A percentile compares a stretch with the other conserved stretches of the same genome.
These are phyloP conservation scores for Gerosis bhagava DNA, from an alignment of 2,888 invertebrate species.

Conservation along the genomic window DNA sequence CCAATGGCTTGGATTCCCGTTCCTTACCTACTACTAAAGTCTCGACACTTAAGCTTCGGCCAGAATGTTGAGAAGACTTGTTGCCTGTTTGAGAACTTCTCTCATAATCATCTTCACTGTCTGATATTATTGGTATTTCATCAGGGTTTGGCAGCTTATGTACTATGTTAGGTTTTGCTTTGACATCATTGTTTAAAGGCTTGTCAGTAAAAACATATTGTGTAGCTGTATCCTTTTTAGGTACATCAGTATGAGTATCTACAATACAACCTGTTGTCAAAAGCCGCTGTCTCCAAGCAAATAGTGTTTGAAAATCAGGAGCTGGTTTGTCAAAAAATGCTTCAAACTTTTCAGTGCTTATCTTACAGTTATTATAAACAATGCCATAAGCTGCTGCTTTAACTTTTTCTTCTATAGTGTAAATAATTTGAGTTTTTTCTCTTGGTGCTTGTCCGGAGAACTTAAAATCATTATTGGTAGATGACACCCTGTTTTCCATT, in stretches of 20 bases:
- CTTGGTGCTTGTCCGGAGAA: conserved; percentile 57
- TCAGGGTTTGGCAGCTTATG: conserved; percentile 62
- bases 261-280: conserved; percentile 66
- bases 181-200: conserved; percentile 18
- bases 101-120: conserved; percentile 53
- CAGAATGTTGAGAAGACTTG: conserved; percentile 31
- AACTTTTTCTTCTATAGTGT: conserved; percentile 67
- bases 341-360: conserved; percentile 69
- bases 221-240: conserved; percentile 24
- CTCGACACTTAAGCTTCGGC: conserved; percentile 58
- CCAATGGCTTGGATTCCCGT: conserved; percentile 39
- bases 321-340: conserved; percentile 66
- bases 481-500: conserved; percentile 73
- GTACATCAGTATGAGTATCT: conserved; percentile 54
- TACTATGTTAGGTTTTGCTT: conserved; percentile 33
- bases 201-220: conserved; percentile 11
- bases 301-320: conserved; percentile 75
- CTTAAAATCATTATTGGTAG: conserved; percentile 68
- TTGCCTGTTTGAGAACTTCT: conserved; percentile 36
- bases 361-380: conserved; percentile 69
- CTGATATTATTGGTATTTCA: conserved; percentile 60
- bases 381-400: conserved; percentile 70
- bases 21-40: conserved; percentile 51
- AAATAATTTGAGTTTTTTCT: conserved; percentile 61
- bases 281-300: conserved; percentile 68